Evolutionary conservation across 2,888 invertebrate species (phyloP).

Genomic region (Papilio gigon): DNA sequence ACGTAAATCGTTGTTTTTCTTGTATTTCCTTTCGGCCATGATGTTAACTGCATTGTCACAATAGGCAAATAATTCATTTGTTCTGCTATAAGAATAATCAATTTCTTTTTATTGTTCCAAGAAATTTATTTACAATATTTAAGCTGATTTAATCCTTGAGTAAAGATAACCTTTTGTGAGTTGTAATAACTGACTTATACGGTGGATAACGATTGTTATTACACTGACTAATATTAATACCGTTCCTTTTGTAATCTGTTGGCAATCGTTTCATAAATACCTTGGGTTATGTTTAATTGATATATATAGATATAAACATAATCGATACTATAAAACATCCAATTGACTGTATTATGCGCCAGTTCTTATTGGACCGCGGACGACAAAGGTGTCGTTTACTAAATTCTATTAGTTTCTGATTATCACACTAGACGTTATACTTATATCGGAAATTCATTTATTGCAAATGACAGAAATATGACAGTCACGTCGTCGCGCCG

Average conservation of each 20-base stretch:
- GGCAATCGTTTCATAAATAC: slow-evolving; percentile 9
- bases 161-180: background rate
- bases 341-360: background rate
- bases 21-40: slow-evolving; percentile 43
- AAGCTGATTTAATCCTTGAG: background rate
- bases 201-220: background rate
- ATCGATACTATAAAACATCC: slow-evolving; percentile 2
- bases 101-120: background rate
- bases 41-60: slow-evolving; percentile 24
- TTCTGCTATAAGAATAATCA: background rate
- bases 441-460: background rate
- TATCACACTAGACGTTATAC: background rate
- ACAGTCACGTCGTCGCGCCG: background rate
- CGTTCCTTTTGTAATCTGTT: background rate
- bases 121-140: background rate
- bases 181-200: background rate
- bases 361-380: background rate
- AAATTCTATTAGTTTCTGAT: background rate
- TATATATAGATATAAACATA: slow-evolving; percentile 15
- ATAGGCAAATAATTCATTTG: background rate
- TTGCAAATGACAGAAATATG: background rate
- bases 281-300: slow-evolving; percentile 5
- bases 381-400: background rate
- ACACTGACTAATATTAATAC: background rate
- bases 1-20: slow-evolving; percentile 35